A percentile compares a stretch with the other conserved stretches of the same genome.
Evolutionary conservation across 2,888 invertebrate species (phyloP).

Genomic region (Operophtera brumata): DNA sequence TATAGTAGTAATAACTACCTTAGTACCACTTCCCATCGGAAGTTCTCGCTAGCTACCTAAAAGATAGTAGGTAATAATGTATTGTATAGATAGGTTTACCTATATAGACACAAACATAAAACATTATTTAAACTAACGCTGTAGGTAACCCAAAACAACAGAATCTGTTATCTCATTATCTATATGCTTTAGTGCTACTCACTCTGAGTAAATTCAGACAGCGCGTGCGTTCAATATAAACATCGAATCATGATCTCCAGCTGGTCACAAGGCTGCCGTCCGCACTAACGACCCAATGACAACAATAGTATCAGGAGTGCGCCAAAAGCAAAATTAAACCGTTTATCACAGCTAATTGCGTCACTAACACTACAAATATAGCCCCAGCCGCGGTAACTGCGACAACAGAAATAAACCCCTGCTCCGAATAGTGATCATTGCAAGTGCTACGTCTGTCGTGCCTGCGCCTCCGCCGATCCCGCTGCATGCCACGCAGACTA

Average conservation of each 20-base stretch:
- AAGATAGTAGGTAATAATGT: too few species aligned
- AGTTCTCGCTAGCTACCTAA: neutral
- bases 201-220: slow-evolving; percentile 4
- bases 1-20: too few species aligned
- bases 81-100: too few species aligned
- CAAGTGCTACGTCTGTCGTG: slow-evolving; percentile 54
- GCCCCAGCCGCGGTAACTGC: slow-evolving; percentile 61
- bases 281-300: slow-evolving; percentile 53
- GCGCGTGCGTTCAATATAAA: slow-evolving; percentile 25
- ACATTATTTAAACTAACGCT: too few species aligned
- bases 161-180: slow-evolving; percentile 6
- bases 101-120: too few species aligned
- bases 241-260: slow-evolving; percentile 32
- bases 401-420: slow-evolving; percentile 74
- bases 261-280: slow-evolving; percentile 30
- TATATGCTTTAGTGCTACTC: slow-evolving; percentile 3
- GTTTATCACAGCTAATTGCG: slow-evolving; percentile 73
- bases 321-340: slow-evolving; percentile 72
- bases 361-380: slow-evolving; percentile 76
- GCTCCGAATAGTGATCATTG: slow-evolving; percentile 61
- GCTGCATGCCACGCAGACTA: slow-evolving; percentile 12
- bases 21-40: neutral
- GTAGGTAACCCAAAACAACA: neutral
- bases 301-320: slow-evolving; percentile 62
- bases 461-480: slow-evolving; percentile 21